These are phyloP conservation scores for Tilapia sparmanii DNA, from an alignment of 2,113 vertebrate species.

Conservation along the genomic window DNA sequence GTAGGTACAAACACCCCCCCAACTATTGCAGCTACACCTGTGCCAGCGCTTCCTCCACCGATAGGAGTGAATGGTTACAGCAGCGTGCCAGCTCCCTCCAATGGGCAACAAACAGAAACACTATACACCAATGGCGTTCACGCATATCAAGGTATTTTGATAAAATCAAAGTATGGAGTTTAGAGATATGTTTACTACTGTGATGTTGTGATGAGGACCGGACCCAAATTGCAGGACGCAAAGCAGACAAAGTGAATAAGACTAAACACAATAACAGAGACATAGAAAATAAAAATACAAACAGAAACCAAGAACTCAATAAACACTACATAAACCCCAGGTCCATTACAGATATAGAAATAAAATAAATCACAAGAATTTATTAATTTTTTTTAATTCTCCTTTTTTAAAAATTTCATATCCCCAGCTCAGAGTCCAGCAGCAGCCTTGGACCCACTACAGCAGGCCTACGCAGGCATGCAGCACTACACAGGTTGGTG, in stretches of 20 bases:
- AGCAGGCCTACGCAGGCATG: constrained; percentile 86
- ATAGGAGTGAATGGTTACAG: constrained; percentile 81
- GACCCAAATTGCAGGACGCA: neutral
- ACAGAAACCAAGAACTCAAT: neutral
- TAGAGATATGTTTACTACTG: neutral
- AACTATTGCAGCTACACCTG: constrained; percentile 77
- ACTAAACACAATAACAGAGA: neutral
- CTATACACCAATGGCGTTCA: constrained; percentile 82
- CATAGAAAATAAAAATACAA: neutral
- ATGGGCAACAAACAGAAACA: constrained; percentile 79
- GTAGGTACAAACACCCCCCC: constrained; percentile 82
- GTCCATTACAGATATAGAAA: neutral
- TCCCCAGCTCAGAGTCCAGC: constrained; percentile 81
- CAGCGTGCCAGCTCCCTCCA: constrained; percentile 71
- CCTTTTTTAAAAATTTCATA: neutral
- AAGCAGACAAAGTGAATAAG: neutral
- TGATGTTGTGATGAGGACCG: neutral
- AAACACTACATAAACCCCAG: neutral
- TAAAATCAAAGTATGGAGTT: neutral
- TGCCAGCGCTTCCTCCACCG: constrained; percentile 75
- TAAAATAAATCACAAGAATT: neutral
- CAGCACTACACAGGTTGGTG: constrained; percentile 81
- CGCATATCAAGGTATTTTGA: constrained; percentile 75
- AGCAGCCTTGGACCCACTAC: constrained; percentile 79
- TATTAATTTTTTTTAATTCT: neutral